Conservation (phyloP, 1,140 invertebrate species). For the Lepidotrigona ventralis region DNA sequence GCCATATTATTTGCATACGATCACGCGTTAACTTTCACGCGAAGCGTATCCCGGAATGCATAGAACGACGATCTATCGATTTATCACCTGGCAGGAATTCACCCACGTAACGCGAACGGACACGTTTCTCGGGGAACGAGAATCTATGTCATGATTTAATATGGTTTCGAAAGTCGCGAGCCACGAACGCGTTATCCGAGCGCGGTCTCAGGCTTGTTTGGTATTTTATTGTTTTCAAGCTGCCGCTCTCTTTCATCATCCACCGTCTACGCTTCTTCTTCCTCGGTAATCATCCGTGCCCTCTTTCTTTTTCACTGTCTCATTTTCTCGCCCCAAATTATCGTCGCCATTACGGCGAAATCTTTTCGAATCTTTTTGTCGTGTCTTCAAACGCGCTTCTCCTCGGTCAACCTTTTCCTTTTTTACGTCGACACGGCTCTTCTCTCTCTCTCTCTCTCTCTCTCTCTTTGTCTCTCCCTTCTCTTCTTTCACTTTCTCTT, state of each 20-base stretch:
- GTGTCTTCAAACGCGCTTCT: conserved; percentile 11
- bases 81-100: conserved; percentile 49
- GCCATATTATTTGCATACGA: conserved; percentile 41
- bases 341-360: conserved; percentile 49
- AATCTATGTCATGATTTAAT: conserved; percentile 57
- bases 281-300: neutral
- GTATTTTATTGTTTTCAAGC: conserved; percentile 67
- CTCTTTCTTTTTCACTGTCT: conserved; percentile 31
- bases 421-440: neutral
- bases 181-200: conserved; percentile 11
- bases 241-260: conserved; percentile 18
- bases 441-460: neutral
- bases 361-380: conserved; percentile 37
- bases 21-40: conserved; percentile 38
- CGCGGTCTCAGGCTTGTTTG: conserved; percentile 39
- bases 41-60: conserved; percentile 47
- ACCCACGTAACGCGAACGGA: conserved; percentile 40
- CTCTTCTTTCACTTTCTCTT: neutral
- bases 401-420: neutral
- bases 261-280: conserved; percentile 1
- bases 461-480: neutral
- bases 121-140: conserved; percentile 28
- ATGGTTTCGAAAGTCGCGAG: conserved; percentile 70
- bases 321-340: conserved; percentile 52
- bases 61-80: conserved; percentile 39